Conservation (phyloP, 53 echinoderm and acorn worm species). For the Stichopus horrens region DNA sequence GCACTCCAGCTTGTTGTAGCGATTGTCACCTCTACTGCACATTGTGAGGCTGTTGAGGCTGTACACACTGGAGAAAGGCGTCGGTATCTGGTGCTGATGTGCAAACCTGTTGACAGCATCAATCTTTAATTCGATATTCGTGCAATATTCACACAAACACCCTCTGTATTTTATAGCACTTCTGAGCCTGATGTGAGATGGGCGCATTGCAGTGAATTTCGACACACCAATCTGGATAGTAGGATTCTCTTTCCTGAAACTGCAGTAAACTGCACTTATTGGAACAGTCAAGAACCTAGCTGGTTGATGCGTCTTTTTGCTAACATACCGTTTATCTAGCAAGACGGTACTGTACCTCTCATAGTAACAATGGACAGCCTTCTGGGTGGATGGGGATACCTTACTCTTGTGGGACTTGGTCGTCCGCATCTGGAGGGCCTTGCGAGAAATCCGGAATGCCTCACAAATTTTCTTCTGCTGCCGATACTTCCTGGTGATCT, state of each 20-base stretch:
- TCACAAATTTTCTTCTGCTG: conserved; percentile 45
- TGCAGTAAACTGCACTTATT: background rate
- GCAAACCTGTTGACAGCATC: conserved; percentile 46
- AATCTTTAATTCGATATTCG: conserved; percentile 59
- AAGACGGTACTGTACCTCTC: conserved; percentile 39
- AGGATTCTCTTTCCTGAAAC: conserved; percentile 54
- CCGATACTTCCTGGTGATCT: conserved; percentile 49
- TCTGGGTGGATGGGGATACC: background rate
- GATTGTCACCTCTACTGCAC: conserved; percentile 35
- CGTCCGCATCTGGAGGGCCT: conserved; percentile 26
- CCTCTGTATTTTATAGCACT: conserved; percentile 56
- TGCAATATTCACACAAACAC: conserved; percentile 67
- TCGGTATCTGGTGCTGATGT: background rate
- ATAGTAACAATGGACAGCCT: conserved; percentile 25
- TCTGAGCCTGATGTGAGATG: conserved; percentile 45
- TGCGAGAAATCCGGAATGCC: conserved; percentile 46
- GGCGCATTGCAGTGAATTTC: conserved; percentile 42
- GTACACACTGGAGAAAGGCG: conserved; percentile 40
- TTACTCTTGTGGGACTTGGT: background rate
- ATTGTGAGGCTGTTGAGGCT: conserved; percentile 37
- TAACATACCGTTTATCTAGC: conserved; percentile 57
- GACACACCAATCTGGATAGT: conserved; percentile 31
- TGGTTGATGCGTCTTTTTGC: conserved; percentile 58
- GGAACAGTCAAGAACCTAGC: conserved; percentile 50
- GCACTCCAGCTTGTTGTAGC: conserved; percentile 44